Evolutionary conservation across 1,140 invertebrate species (phyloP), one percentile per base, ranked within the genome.

Genomic region (Orchestia grillus): DNA sequence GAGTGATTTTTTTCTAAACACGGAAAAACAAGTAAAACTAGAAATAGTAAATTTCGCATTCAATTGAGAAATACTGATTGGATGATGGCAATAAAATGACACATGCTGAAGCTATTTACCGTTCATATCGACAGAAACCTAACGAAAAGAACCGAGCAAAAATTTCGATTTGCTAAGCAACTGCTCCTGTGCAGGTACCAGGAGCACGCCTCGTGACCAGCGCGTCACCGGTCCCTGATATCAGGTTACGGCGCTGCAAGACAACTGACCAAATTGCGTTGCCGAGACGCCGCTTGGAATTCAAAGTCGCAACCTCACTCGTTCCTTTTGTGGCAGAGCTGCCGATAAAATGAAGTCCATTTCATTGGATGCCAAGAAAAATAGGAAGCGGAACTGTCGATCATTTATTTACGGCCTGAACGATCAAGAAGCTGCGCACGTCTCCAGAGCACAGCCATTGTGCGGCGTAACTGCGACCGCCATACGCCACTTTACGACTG

Each of bases 281-380:
- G 11, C 62, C 28, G 15, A 36, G 28, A 77, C 62, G 62, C 62
- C 62, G 62, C 62, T 77, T 77, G 62, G 62, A 77, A 77, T 77
- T 77, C 62, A 77, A 77, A 77, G 62, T 77, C 28, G 62, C 62
- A 77, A 77, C 62, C 15, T 36, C 28, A 28, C 11, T 77, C 62
- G 11, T 15, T 77, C 62, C 62, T 77, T 77, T 77, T 77, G 62
- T 77, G 62, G 62, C 62, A 77, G 62, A 36, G 15, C 62, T 36
- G 62, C 62, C 62, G 62, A 77, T 77, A 77, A 77, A 77, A 77
- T 77, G 62, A 77, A 77, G 62, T 77, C 62, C 62, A 77, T 77
- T 77, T 77, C 62, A 77, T 77, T 36, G 62, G 62, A 36, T 28
- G 62, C 28, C 62, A 15, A 77, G 62, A 77, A 77, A 77, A 77